A percentile compares a stretch with the other conserved stretches of the same genome.
These are phyloP conservation scores for Potamarius usumacintae DNA, from an alignment of 2,113 vertebrate genomes.

Conservation along the genomic window DNA sequence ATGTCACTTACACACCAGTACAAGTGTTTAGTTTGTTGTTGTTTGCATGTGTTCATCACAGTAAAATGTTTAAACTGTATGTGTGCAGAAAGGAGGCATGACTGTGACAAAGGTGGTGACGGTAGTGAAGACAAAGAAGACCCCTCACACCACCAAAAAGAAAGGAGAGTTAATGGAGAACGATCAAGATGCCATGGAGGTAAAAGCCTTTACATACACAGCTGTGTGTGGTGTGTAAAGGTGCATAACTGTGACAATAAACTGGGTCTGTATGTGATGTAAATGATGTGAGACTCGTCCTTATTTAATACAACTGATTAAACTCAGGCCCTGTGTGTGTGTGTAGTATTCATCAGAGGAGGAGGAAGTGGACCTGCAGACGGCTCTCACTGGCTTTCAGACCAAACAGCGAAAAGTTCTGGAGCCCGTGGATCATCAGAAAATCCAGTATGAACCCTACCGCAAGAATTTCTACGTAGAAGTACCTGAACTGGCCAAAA, in stretches of 20 bases:
- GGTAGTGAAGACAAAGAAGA: conserved; percentile 93
- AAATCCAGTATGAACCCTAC: conserved; percentile 94
- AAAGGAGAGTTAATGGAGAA: conserved; percentile 99
- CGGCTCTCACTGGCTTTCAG: conserved; percentile 94
- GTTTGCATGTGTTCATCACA: not conserved
- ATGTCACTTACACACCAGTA: not conserved
- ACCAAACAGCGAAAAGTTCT: conserved; percentile 96
- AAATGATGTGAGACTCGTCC: not conserved
- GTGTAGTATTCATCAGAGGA: conserved; percentile 96
- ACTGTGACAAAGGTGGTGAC: conserved; percentile 93
- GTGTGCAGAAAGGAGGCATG: conserved; percentile 85
- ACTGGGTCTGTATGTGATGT: not conserved
- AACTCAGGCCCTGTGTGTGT: not conserved
- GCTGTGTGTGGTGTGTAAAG: not conserved
- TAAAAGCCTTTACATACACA: conserved; percentile 52
- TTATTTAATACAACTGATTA: not conserved
- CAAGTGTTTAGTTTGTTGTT: not conserved
- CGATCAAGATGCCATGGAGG: conserved; percentile 99
- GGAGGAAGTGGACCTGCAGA: conserved; percentile 96
- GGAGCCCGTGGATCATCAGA: conserved; percentile 96
- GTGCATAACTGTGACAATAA: not conserved
- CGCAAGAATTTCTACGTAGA: conserved; percentile 98
- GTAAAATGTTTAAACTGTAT: not conserved
- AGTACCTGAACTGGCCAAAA: conserved; percentile 93
- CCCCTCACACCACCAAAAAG: conserved; percentile 86